A percentile compares a stretch with the other conserved stretches of the same genome.
Evolutionary conservation across 2,797 vertebrate genomes (phyloP).

Genomic region (Anomalospiza imberbis): DNA sequence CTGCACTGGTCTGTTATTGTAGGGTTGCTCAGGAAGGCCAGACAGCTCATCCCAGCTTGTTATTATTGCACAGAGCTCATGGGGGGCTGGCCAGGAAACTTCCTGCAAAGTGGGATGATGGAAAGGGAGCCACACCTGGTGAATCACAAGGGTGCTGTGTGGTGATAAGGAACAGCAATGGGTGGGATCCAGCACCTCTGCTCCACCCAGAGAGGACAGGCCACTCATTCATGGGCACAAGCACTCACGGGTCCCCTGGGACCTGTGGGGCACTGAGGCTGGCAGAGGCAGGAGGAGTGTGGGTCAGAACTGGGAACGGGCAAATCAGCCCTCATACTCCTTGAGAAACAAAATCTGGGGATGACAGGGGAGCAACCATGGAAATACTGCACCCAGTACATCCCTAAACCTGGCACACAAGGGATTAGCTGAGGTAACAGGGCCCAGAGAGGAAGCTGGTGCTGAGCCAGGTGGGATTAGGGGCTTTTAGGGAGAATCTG

Average conservation of each 20-base stretch:
- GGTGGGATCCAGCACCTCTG: conserved; percentile 3
- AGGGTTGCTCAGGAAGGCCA: conserved; percentile 37
- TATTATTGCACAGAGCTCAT: conserved; percentile 12
- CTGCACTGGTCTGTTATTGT: conserved; percentile 29
- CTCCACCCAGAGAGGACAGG: neutral
- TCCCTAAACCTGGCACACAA: neutral
- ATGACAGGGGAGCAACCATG: neutral
- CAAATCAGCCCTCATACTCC: neutral
- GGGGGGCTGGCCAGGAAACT: conserved; percentile 51
- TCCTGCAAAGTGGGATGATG: conserved; percentile 56
- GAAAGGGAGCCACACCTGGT: conserved; percentile 65
- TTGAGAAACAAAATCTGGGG: neutral
- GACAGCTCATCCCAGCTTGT: conserved; percentile 41
- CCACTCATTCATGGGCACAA: neutral
- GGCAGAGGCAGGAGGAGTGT: neutral
- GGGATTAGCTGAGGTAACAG: conserved; percentile 23
- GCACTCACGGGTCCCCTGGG: neutral
- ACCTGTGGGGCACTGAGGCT: neutral
- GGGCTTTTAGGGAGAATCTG: conserved; percentile 41
- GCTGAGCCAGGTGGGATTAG: conserved; percentile 49
- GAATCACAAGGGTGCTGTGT: conserved; percentile 61
- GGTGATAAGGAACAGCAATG: neutral
- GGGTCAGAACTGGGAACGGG: neutral
- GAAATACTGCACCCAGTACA: neutral
- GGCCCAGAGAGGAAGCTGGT: conserved; percentile 29